phyloP scores from a whole-genome alignment of 2,113 vertebrate genomes.

The Chloropsis hardwickii region DNA sequence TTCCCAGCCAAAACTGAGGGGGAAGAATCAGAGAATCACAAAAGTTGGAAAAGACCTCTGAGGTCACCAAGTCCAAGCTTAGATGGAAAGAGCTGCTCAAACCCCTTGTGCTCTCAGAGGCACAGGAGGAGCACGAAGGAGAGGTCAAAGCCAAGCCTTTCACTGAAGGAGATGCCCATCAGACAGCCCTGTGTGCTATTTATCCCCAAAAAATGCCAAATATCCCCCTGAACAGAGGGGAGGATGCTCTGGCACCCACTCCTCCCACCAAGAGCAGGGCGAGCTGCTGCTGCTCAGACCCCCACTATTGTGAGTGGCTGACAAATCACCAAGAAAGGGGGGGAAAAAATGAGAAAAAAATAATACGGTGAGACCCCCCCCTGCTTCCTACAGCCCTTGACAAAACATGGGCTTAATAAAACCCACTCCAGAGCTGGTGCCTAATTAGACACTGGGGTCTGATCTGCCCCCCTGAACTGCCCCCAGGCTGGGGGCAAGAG shows the following conservation, averaged over 20 bases:
- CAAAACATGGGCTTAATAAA: not conserved
- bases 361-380: not conserved
- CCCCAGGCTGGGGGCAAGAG: not conserved
- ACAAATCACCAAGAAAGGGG: not conserved
- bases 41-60: rapidly evolving
- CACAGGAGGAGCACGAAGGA: not conserved
- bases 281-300: not conserved
- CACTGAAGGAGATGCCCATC: rapidly evolving
- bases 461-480: not conserved
- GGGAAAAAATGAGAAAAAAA: not conserved
- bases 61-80: not conserved
- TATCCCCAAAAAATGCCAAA: not conserved
- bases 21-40: not conserved
- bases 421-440: not conserved
- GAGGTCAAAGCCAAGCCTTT: not conserved
- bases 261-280: rapidly evolving
- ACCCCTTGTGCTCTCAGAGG: rapidly evolving
- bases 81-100: not conserved
- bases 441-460: not conserved
- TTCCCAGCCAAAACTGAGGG: not conserved
- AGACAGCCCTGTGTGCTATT: not conserved
- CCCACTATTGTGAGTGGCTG: rapidly evolving
- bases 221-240: not conserved
- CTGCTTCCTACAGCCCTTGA: not conserved
- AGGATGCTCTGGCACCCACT: not conserved